Percentiles rank a stretch among this genome's conserved stretches.
These are phyloP conservation scores for Babyrousa celebensis DNA, from an alignment of 2,797 vertebrate genomes.

Conservation along the genomic window DNA sequence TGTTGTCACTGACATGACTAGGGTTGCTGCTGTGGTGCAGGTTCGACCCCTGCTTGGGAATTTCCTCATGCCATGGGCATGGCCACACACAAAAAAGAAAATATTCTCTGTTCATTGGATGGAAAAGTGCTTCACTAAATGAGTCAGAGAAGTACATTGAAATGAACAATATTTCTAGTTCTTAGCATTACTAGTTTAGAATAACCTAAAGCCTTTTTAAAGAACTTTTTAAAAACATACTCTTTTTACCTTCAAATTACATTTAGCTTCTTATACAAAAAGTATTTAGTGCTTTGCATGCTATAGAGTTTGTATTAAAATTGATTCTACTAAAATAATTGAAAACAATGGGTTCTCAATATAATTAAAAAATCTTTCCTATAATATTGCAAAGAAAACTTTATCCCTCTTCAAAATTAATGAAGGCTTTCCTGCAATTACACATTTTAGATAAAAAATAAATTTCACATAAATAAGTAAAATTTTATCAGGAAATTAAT, in stretches of 20 bases:
- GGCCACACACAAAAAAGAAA: background rate
- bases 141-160: constrained; percentile 25
- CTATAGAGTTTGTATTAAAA: constrained; percentile 2
- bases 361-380: background rate
- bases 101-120: background rate
- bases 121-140: background rate
- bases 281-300: background rate
- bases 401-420: background rate
- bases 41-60: too few species aligned
- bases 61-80: too few species aligned
- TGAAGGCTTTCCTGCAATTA: background rate
- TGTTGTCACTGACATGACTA: too few species aligned
- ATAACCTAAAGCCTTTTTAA: constrained; percentile 1
- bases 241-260: background rate
- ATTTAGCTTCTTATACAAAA: background rate
- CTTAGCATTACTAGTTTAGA: constrained; percentile 39
- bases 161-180: background rate
- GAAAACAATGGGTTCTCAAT: constrained; percentile 8
- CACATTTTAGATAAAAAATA: background rate
- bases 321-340: background rate
- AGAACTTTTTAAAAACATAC: constrained; percentile 1
- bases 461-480: background rate
- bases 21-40: too few species aligned
- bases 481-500: constrained; percentile 16
- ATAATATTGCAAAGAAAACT: background rate